A percentile compares a stretch with the other conserved stretches of the same genome.
Conservation (phyloP, 2,888 invertebrate species). For the Melipona beecheii region DNA sequence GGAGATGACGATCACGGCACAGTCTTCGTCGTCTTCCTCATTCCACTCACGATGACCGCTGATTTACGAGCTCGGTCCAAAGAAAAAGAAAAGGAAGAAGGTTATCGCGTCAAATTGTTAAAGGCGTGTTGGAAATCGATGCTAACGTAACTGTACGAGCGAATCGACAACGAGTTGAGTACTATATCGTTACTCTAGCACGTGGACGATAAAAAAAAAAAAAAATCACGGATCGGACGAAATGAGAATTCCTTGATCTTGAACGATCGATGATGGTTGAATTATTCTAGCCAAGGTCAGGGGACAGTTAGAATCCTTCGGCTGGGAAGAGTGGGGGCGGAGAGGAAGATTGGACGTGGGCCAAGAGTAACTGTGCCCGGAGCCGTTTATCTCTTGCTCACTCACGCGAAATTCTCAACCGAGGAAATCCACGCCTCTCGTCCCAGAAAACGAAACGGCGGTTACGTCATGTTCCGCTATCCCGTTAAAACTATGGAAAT, state of each 20-base stretch:
- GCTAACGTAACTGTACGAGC: slow-evolving; percentile 58
- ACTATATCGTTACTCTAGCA: slow-evolving; percentile 10
- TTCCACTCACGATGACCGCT: slow-evolving; percentile 25
- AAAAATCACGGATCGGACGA: slow-evolving; percentile 31
- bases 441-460: slow-evolving; percentile 43
- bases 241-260: slow-evolving; percentile 43
- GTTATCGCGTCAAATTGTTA: slow-evolving; percentile 22
- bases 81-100: background rate
- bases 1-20: background rate
- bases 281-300: slow-evolving; percentile 54
- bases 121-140: slow-evolving; percentile 41
- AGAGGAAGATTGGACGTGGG: slow-evolving; percentile 53
- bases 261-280: slow-evolving; percentile 30
- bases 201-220: background rate
- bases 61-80: slow-evolving; percentile 26
- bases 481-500: slow-evolving; percentile 44
- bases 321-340: background rate
- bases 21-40: slow-evolving; percentile 1
- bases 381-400: slow-evolving; percentile 49
- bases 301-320: slow-evolving; percentile 65
- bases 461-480: slow-evolving; percentile 53
- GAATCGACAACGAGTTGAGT: slow-evolving; percentile 15
- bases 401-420: slow-evolving; percentile 55
- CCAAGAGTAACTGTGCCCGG: slow-evolving; percentile 59
- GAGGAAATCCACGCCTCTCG: slow-evolving; percentile 57